Conservation (phyloP, 2,797 vertebrate species). For the Rachycentron canadum region DNA sequence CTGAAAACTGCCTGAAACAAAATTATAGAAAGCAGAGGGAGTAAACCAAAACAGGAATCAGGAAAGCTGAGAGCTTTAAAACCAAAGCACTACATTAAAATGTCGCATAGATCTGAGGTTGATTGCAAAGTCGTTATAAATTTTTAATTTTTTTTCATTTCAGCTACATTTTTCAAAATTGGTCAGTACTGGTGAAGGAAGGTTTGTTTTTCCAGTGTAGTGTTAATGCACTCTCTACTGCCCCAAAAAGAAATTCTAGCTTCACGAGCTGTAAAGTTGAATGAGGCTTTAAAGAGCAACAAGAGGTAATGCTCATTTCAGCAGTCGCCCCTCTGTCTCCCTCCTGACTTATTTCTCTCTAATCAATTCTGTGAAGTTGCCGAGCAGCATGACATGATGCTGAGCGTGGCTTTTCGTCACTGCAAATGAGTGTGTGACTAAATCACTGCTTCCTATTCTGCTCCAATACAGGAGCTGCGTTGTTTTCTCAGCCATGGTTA, state of each 20-base stretch:
- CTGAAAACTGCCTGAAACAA: too few species aligned
- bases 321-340: constrained; percentile 9
- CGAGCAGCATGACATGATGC: constrained; percentile 26
- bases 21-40: too few species aligned
- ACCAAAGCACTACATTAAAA: too few species aligned
- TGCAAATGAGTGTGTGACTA: constrained; percentile 60
- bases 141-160: too few species aligned
- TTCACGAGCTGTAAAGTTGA: constrained; percentile 3
- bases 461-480: constrained; percentile 44
- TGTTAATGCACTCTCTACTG: not conserved
- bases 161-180: too few species aligned
- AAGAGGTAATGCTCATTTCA: constrained; percentile 25
- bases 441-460: constrained; percentile 60
- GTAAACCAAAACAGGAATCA: too few species aligned
- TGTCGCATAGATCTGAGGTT: too few species aligned
- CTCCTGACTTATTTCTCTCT: constrained; percentile 42
- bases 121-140: too few species aligned
- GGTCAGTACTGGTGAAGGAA: too few species aligned
- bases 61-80: too few species aligned
- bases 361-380: constrained; percentile 57
- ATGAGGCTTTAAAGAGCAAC: constrained; percentile 22
- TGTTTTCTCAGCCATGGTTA: constrained; percentile 67
- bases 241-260: not conserved
- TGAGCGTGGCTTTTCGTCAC: constrained; percentile 36
- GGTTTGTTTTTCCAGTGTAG: not conserved